Conservation (phyloP, 2,888 invertebrate genomes). For the Boloria selene region DNA sequence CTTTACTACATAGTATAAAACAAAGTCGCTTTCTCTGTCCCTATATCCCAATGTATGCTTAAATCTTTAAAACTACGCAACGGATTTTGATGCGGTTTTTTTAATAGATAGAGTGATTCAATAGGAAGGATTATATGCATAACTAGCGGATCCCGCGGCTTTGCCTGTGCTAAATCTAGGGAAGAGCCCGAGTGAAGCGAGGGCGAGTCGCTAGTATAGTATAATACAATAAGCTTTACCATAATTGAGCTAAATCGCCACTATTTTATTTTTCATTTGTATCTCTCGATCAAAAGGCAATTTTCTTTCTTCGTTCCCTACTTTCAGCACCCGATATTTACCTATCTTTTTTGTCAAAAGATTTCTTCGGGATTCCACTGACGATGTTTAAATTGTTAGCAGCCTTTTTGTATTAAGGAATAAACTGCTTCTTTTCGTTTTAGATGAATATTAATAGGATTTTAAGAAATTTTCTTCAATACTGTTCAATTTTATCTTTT, state of each 20-base stretch:
- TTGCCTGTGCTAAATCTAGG: no score
- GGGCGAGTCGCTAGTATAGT: no score
- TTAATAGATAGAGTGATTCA: no score
- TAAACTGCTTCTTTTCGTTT: background rate
- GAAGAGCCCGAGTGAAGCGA: no score
- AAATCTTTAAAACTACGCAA: no score
- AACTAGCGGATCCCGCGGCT: no score
- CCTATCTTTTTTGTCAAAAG: conserved; percentile 9
- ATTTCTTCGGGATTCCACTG: conserved; percentile 2
- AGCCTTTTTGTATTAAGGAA: background rate
- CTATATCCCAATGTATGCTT: no score
- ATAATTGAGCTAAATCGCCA: background rate
- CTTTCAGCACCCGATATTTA: background rate
- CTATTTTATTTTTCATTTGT: background rate
- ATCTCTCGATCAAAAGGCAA: conserved; percentile 5
- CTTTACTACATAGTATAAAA: no score
- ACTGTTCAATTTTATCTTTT: background rate
- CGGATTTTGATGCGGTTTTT: no score
- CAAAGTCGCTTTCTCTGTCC: no score
- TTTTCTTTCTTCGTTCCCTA: conserved; percentile 3
- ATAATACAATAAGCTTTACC: background rate
- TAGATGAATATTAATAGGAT: background rate
- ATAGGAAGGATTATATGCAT: no score
- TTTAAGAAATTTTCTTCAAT: background rate
- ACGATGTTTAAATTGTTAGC: conserved; percentile 3